These are phyloP conservation scores for Octomys mimax DNA, from an alignment of 2,797 vertebrate genomes.

Conservation along the genomic window DNA sequence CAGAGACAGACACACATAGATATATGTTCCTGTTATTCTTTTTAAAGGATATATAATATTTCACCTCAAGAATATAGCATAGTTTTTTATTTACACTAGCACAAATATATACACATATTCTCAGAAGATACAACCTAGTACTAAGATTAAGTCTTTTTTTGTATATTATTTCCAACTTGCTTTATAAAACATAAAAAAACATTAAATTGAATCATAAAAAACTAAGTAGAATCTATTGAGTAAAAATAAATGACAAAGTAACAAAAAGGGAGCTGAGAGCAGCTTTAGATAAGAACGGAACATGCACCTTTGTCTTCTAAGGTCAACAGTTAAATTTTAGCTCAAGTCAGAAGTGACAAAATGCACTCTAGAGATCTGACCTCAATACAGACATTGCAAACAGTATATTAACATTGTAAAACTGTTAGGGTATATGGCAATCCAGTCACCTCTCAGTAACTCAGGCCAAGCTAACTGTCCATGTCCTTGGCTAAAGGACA, in stretches of 20 bases:
- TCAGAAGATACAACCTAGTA: background rate
- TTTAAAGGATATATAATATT: background rate
- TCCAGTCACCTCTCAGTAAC: background rate
- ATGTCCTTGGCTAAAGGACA: background rate
- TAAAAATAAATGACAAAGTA: background rate
- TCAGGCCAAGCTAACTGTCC: background rate
- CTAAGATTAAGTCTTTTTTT: background rate
- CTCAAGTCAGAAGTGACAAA: conserved; percentile 23
- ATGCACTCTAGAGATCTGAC: background rate
- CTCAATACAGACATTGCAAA: background rate
- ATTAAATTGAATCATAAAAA: background rate
- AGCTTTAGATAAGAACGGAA: background rate
- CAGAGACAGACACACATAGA: background rate
- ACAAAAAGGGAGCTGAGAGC: background rate
- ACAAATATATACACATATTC: background rate
- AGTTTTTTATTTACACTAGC: background rate
- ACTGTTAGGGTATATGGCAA: background rate
- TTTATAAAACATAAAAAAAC: conserved; percentile 12
- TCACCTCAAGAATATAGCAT: background rate
- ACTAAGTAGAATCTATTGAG: background rate
- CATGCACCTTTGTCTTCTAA: background rate
- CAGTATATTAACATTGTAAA: background rate
- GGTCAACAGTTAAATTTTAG: background rate
- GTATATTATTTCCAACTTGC: background rate
- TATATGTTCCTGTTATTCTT: background rate